Evolutionary conservation across 2,113 vertebrate species (phyloP), one percentile per base, ranked within the genome.

Genomic region (Romanogobio albipinnatus): DNA sequence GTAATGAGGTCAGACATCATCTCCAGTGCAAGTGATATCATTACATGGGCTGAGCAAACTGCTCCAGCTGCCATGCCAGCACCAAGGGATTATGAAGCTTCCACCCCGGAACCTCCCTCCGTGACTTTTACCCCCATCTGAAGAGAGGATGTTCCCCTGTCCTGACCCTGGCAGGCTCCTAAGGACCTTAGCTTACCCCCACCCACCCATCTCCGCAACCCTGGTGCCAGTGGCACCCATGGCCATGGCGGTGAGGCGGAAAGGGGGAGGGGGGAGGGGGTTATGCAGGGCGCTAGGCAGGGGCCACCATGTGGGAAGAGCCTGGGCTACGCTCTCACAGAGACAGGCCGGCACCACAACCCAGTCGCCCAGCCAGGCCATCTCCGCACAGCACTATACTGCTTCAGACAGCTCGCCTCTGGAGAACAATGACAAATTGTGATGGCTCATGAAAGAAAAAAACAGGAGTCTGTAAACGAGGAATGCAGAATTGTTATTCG

Each of bases 1-100:
- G 96, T 99, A 98, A 98, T 98, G 97, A 98, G 97, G 97, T 99
- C 97, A 96, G 94, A 96, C 96, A 96, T 96, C 96, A 96, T 96
- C 97, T 96, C 96, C 95, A 96, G 95, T 97, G 96, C 95, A 96
- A 97, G 95, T 95, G 96, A 97, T 98, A 97, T 97, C 96, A 97
- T 98, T 98, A 97, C 95, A 95, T 94, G 93, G 92, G 93, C 95
- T 94, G 96, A 94, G 92, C 94, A 91, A 92, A 95, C 94, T 93
- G 94, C 93, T 95, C 95, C 92, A 93, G 94, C 96, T 96, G 95
- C 95, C 94, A 89, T 92, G 92, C 93, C 95, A 95, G 96, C 90
- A 93, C 91, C 92, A 91, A 90, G 94, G 94, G 92, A 93, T 91
- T 95, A 92, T 93, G 92, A 77, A 83, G 64, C 80, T 58, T 82